Evolutionary conservation across 2,888 invertebrate genomes (phyloP).

Genomic region (Lithophane semibrunnea): DNA sequence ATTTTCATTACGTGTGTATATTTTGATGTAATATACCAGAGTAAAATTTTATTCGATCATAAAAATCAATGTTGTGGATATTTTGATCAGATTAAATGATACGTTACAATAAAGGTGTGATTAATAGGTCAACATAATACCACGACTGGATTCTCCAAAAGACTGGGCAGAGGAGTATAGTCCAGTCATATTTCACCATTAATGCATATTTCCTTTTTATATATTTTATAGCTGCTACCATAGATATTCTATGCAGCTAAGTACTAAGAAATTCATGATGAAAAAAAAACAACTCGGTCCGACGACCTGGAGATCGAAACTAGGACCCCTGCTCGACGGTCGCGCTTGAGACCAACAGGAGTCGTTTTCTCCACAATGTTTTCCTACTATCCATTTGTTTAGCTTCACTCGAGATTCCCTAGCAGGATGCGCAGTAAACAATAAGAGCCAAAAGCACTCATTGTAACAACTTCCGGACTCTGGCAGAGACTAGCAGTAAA

Average conservation of each 20-base stretch:
- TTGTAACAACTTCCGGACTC: constrained; percentile 34
- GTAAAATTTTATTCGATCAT: background rate
- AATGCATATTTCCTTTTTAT: background rate
- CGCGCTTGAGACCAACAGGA: background rate
- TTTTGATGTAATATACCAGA: background rate
- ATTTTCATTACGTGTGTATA: background rate
- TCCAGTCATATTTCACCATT: background rate
- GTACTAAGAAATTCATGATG: background rate
- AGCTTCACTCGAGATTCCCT: background rate
- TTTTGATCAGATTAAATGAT: background rate
- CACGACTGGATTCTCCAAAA: background rate
- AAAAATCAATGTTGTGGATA: background rate
- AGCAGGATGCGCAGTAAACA: constrained; percentile 3
- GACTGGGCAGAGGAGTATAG: background rate
- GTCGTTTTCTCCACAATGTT: background rate
- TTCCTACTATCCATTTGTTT: background rate
- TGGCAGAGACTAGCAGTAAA: constrained; percentile 6
- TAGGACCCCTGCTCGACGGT: background rate
- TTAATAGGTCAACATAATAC: background rate
- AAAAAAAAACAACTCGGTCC: background rate
- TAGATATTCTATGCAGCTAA: background rate
- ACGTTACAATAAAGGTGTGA: background rate
- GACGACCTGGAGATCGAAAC: background rate
- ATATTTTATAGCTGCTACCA: no score
- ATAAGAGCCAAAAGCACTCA: constrained; percentile 33